phyloP scores from a whole-genome alignment of 1,140 invertebrate genomes.

The Meloidogyne chitwoodi region DNA sequence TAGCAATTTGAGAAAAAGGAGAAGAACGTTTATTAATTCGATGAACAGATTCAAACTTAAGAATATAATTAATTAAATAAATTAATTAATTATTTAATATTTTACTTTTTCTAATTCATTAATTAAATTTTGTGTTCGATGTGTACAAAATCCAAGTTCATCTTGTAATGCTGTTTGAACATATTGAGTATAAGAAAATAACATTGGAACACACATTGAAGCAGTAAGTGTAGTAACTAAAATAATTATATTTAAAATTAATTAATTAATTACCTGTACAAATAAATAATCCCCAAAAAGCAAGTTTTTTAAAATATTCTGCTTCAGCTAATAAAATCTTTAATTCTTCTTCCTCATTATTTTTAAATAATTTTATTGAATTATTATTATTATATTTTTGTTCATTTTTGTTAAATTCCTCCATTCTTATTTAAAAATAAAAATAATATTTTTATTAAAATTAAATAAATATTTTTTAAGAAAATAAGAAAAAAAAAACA shows the following conservation, averaged over 20 bases:
- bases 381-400: background rate
- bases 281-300: constrained; percentile 43
- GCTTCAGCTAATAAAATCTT: constrained; percentile 27
- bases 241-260: background rate
- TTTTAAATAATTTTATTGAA: background rate
- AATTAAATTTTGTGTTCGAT: constrained; percentile 36
- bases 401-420: background rate
- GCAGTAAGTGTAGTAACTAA: constrained; percentile 50
- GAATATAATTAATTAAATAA: background rate
- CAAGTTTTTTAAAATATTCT: constrained; percentile 28
- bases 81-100: background rate
- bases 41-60: constrained; percentile 8
- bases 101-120: constrained; percentile 25
- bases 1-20: background rate
- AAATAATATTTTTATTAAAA: background rate
- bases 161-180: constrained; percentile 44
- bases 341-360: constrained; percentile 16
- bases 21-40: constrained; percentile 9
- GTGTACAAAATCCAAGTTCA: constrained; percentile 50
- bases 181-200: constrained; percentile 53
- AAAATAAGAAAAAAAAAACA: background rate
- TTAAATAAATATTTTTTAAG: background rate
- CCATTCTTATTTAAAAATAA: background rate
- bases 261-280: constrained; percentile 9
- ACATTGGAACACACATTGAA: constrained; percentile 45